Evolutionary conservation across 1,140 invertebrate genomes (phyloP).

Genomic region (Eumaeus atala): DNA sequence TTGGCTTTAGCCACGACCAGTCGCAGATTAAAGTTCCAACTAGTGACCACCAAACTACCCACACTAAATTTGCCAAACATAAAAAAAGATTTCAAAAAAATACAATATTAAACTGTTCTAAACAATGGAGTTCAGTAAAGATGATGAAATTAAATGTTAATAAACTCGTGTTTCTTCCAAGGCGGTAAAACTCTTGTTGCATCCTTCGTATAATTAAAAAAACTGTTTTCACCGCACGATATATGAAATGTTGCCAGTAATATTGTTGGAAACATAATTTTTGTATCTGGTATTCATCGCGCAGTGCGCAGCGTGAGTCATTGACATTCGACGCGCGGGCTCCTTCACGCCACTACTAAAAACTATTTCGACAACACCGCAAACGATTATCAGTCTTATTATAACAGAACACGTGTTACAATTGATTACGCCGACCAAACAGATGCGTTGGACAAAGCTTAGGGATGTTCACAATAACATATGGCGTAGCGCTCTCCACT

Average conservation of each 20-base stretch:
- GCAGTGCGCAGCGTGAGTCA: constrained; percentile 36
- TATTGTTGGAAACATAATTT: constrained; percentile 35
- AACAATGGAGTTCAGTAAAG: too few relatives aligned
- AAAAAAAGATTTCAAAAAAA: too few relatives aligned
- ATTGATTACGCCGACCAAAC: constrained; percentile 18
- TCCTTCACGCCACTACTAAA: constrained; percentile 36
- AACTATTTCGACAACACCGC: constrained; percentile 24
- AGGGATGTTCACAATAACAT: constrained; percentile 31
- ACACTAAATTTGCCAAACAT: too few relatives aligned
- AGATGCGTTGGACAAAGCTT: constrained; percentile 28
- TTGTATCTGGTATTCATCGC: constrained; percentile 35
- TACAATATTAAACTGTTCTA: too few relatives aligned
- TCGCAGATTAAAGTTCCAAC: too few relatives aligned
- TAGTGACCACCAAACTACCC: too few relatives aligned
- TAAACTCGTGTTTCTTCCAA: too few relatives aligned
- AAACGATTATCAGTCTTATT: constrained; percentile 29
- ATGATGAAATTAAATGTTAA: too few relatives aligned
- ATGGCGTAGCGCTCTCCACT: constrained; percentile 26
- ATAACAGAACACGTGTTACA: constrained; percentile 14
- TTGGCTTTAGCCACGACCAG: too few relatives aligned
- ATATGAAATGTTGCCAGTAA: constrained; percentile 25
- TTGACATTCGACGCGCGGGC: constrained; percentile 46
- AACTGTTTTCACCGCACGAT: too few relatives aligned
- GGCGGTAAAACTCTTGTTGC: too few relatives aligned
- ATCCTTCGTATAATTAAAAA: too few relatives aligned